Evolutionary conservation across 2,113 vertebrate species (phyloP), one percentile per base, ranked within the genome.

Genomic region (Rutilus rutilus): DNA sequence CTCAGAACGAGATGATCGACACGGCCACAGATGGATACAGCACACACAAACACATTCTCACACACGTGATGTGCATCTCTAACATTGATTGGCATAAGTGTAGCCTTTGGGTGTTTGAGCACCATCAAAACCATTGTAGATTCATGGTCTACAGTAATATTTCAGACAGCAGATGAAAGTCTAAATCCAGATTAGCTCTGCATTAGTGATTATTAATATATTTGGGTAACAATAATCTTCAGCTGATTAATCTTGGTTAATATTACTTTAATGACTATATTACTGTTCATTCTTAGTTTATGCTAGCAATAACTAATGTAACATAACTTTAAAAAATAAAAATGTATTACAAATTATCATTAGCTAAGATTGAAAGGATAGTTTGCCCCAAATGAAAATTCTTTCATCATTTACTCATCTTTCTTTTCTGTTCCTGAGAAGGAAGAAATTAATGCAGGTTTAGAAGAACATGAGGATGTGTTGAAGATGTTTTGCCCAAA

Each of bases 51-150:
- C 71, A 10, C 65, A 62, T n/a, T 23, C 25, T 65, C 5, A 52
- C 76, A 39, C 81, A 42, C 45, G 33, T 45, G 59, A 59, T 78
- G 77, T 60, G 19, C 7, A 27, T 47, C 12, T 65, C 4, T 65
- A 25, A 65, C 39, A 81, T 64, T 81, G 78, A 81, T 81, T 65
- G 57, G 78, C 7, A 4, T 81, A 64, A 81, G 57, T 81, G 59
- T 81, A 47, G 78, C 78, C 59, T 30, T 81, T 11, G 78, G 57
- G 33, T 64, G 59, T 81, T 47, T 62, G 39, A 81, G 39, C 14
- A 47, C 39, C 60, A 65, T 81, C 15, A 62, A 45, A 81, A 45
- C 59, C n/a, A 64, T 64, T 6, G 6, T 23, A 52, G 57, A 27
- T 45, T 45, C 23, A 64, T 47, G n/a, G 39, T 81, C 33, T 65